A percentile compares a stretch with the other conserved stretches of the same genome.
Conservation (phyloP, 1,140 invertebrate species). For the Conopomorpha cramerella region DNA sequence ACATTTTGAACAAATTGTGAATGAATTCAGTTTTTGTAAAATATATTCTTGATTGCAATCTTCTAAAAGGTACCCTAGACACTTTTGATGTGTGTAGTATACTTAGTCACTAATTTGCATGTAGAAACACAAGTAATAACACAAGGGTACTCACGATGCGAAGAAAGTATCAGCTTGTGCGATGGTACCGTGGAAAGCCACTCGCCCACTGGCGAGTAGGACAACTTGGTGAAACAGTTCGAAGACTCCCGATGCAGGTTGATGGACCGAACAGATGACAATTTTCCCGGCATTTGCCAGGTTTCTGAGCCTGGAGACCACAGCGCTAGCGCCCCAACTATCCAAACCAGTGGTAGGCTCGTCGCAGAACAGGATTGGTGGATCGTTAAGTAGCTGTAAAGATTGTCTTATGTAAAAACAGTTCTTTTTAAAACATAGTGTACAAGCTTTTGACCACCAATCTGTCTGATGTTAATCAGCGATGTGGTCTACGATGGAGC, state of each 20-base stretch:
- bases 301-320: slow-evolving; percentile 71
- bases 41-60: no score
- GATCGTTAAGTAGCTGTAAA: slow-evolving; percentile 72
- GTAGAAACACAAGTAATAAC: no score
- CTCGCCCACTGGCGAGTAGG: slow-evolving; percentile 75
- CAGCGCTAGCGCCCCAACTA: slow-evolving; percentile 76
- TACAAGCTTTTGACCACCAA: no score
- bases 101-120: no score
- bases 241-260: slow-evolving; percentile 84
- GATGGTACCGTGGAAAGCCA: slow-evolving; percentile 80
- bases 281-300: slow-evolving; percentile 72
- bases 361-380: slow-evolving; percentile 79
- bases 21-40: no score
- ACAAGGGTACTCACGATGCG: slow-evolving; percentile 63
- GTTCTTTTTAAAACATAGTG: no score
- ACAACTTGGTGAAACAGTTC: slow-evolving; percentile 81
- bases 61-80: no score
- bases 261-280: slow-evolving; percentile 85
- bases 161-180: slow-evolving; percentile 67
- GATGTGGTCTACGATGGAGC: no score
- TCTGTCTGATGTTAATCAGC: no score
- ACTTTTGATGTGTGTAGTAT: no score
- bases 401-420: no score
- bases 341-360: slow-evolving; percentile 85
- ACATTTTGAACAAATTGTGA: no score